Evolutionary conservation across 2,113 vertebrate genomes (phyloP).

Genomic region (Willisornis vidua): DNA sequence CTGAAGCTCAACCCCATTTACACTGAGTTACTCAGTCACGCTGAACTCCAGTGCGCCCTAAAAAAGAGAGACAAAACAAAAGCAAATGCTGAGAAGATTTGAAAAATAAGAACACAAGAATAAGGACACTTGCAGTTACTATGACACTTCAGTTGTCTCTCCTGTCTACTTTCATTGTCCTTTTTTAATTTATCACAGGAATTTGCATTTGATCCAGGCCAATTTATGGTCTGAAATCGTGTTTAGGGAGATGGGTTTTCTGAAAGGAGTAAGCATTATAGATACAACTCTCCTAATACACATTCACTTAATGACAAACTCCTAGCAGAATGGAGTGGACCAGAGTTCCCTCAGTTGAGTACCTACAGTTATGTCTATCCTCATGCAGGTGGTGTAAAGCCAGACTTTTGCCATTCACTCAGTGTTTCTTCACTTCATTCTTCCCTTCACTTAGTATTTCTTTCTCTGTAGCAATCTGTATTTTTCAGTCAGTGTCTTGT

Average conservation of each 20-base stretch:
- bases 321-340: neutral
- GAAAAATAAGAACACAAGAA: neutral
- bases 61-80: neutral
- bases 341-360: neutral
- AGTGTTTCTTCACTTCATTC: neutral
- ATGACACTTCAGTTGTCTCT: neutral
- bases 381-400: neutral
- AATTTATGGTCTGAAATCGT: neutral
- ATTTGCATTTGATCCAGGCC: neutral
- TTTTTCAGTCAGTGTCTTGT: neutral
- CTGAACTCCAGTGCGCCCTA: neutral
- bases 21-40: accelerated
- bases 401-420: neutral
- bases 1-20: neutral
- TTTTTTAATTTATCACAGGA: neutral
- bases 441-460: neutral
- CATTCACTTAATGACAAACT: neutral
- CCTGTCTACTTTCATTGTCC: neutral
- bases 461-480: neutral
- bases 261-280: neutral
- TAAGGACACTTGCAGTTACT: neutral
- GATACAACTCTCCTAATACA: neutral
- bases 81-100: neutral
- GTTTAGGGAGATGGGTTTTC: neutral
- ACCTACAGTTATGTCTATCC: neutral